phyloP scores from a whole-genome alignment of 2,888 invertebrate genomes.

The Prenolepis imparis region DNA sequence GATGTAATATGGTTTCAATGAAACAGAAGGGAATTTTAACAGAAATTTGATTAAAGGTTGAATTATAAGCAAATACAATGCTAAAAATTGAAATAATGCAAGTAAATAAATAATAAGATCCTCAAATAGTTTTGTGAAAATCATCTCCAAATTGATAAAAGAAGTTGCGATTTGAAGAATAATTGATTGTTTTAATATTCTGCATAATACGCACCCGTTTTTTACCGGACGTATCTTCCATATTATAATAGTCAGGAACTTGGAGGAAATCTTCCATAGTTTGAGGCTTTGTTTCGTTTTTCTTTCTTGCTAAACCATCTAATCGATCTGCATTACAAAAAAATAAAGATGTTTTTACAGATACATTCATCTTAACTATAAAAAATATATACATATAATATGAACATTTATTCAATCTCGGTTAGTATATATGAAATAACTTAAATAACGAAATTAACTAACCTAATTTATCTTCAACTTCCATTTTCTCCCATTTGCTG shows the following conservation, averaged over 20 bases:
- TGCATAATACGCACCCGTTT: conserved; percentile 91
- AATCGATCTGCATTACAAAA: conserved; percentile 92
- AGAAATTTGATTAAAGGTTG: background rate
- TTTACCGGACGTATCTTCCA: conserved; percentile 90
- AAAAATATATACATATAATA: background rate
- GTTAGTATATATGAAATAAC: background rate
- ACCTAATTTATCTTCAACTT: conserved; percentile 85
- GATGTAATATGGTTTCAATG: background rate
- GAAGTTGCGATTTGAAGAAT: background rate
- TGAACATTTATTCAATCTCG: background rate
- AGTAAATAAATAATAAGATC: background rate
- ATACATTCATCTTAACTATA: conserved; percentile 1
- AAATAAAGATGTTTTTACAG: background rate
- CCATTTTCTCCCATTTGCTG: conserved; percentile 85
- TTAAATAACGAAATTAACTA: conserved; percentile 44
- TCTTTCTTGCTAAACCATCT: conserved; percentile 94
- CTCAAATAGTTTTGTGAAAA: background rate
- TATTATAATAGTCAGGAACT: conserved; percentile 91
- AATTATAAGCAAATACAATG: background rate
- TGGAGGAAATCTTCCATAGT: conserved; percentile 98
- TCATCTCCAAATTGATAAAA: background rate
- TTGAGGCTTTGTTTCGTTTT: conserved; percentile 88
- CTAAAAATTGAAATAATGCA: background rate
- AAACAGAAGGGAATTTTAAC: background rate
- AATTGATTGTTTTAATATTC: conserved; percentile 6